Percentiles rank a stretch among this genome's conserved stretches.
phyloP scores from a whole-genome alignment of 2,888 invertebrate genomes.

The Drosophila siamana region DNA sequence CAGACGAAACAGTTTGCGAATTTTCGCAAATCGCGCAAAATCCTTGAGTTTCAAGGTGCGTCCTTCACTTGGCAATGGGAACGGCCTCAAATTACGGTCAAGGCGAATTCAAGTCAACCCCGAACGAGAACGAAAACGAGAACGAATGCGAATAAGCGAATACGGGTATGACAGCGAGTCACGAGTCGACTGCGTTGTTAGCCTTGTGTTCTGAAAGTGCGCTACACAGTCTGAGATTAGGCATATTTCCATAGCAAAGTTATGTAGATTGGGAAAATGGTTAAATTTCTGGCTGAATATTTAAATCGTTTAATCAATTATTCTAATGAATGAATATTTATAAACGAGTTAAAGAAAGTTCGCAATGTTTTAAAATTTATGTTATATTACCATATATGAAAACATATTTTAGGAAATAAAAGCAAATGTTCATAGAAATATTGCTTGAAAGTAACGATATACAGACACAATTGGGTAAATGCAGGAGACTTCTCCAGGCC shows the following conservation, averaged over 20 bases:
- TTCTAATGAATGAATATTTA: no score
- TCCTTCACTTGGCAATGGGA: conserved; percentile 83
- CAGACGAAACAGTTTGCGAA: conserved; percentile 67
- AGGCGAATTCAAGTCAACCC: conserved; percentile 63
- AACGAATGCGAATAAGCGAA: conserved; percentile 24
- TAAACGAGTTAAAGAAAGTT: no score
- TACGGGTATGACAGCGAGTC: conserved; percentile 5
- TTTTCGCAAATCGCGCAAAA: conserved; percentile 62
- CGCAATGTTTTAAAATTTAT: no score
- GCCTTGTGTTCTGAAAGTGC: conserved; percentile 26
- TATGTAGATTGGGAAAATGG: no score
- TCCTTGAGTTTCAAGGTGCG: conserved; percentile 83
- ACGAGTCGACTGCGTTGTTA: conserved; percentile 8
- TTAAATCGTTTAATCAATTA: no score
- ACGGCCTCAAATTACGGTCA: conserved; percentile 79
- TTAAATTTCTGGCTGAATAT: no score
- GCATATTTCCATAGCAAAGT: neutral
- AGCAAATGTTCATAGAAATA: no score
- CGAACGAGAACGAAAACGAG: conserved; percentile 53
- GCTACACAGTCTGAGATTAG: neutral
- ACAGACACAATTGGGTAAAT: no score
- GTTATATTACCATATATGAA: no score
- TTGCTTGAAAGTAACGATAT: no score
- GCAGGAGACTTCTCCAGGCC: conserved; percentile 14
- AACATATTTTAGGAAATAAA: no score